These are phyloP conservation scores for Leptopilina myrica DNA, from an alignment of 2,888 invertebrate species.

Conservation along the genomic window DNA sequence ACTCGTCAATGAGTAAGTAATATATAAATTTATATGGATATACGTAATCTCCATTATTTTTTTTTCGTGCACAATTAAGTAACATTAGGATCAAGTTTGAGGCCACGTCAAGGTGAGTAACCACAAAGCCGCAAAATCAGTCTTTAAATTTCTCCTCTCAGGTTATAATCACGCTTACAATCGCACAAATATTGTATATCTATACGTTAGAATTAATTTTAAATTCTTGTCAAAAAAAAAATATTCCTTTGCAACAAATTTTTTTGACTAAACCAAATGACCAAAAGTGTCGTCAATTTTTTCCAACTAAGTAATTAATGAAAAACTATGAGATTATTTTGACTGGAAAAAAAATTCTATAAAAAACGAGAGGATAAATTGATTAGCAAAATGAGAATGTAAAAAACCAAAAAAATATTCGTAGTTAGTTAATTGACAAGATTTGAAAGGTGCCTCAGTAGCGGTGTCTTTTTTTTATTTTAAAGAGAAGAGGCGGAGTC, in stretches of 20 bases:
- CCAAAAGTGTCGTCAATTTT: no score
- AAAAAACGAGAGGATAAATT: not conserved
- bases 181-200: no score
- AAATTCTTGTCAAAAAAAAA: not conserved
- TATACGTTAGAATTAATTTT: constrained; percentile 5
- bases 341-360: no score
- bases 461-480: constrained; percentile 36
- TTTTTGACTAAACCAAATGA: not conserved
- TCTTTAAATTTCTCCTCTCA: constrained; percentile 7
- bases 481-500: constrained; percentile 40
- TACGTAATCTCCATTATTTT: not conserved
- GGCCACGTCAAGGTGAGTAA: constrained; percentile 33
- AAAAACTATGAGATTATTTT: no score
- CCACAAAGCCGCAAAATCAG: constrained; percentile 12
- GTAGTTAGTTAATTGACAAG: constrained; percentile 32
- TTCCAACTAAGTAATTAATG: no score
- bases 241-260: not conserved
- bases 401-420: not conserved
- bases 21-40: constrained; percentile 14
- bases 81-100: constrained; percentile 24
- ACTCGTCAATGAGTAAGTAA: constrained; percentile 88
- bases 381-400: not conserved
- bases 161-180: no score
- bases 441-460: constrained; percentile 15
- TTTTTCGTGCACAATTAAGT: constrained; percentile 20